phyloP scores from a whole-genome alignment of 2,113 vertebrate species.

The Taurulus bubalis region DNA sequence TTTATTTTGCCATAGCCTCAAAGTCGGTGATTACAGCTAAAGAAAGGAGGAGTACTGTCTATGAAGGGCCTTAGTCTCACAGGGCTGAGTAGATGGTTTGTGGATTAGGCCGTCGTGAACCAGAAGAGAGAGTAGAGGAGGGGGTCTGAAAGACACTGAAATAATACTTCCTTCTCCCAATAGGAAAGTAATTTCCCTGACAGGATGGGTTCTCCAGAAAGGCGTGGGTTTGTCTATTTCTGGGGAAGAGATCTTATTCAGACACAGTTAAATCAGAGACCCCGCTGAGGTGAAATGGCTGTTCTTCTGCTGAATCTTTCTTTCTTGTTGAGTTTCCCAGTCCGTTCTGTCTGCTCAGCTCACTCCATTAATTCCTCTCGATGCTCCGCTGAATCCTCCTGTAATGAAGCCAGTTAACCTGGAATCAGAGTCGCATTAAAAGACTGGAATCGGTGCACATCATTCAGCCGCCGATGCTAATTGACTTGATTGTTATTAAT shows the following conservation, averaged over 20 bases:
- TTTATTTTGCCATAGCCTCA: slow-evolving; percentile 43
- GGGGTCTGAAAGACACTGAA: slow-evolving; percentile 65
- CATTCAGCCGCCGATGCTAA: slow-evolving; percentile 63
- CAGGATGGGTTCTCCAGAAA: slow-evolving; percentile 64
- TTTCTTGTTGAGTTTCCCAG: slow-evolving; percentile 37
- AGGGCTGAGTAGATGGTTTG: slow-evolving; percentile 52
- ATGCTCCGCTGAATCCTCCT: slow-evolving; percentile 47
- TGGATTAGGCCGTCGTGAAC: slow-evolving; percentile 63
- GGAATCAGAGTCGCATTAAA: slow-evolving; percentile 63
- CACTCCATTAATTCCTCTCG: slow-evolving; percentile 54
- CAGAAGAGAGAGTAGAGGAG: slow-evolving; percentile 44
- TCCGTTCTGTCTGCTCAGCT: slow-evolving; percentile 41
- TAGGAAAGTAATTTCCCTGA: slow-evolving; percentile 65
- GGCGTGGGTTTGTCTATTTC: slow-evolving; percentile 48
- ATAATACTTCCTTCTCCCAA: slow-evolving; percentile 61
- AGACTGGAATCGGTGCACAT: slow-evolving; percentile 56
- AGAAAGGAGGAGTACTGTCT: slow-evolving; percentile 22
- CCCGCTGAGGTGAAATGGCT: slow-evolving; percentile 60
- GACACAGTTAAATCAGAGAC: slow-evolving; percentile 62
- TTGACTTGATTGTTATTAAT: slow-evolving; percentile 80
- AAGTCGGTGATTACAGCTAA: slow-evolving; percentile 28
- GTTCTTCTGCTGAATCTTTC: slow-evolving; percentile 20
- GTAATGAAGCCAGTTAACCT: slow-evolving; percentile 74
- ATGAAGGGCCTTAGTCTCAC: slow-evolving; percentile 51
- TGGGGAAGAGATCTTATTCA: slow-evolving; percentile 59